Evolutionary conservation across 2,888 invertebrate genomes (phyloP), one percentile per base, ranked within the genome.

Genomic region (Drosophila stalkeri): DNA sequence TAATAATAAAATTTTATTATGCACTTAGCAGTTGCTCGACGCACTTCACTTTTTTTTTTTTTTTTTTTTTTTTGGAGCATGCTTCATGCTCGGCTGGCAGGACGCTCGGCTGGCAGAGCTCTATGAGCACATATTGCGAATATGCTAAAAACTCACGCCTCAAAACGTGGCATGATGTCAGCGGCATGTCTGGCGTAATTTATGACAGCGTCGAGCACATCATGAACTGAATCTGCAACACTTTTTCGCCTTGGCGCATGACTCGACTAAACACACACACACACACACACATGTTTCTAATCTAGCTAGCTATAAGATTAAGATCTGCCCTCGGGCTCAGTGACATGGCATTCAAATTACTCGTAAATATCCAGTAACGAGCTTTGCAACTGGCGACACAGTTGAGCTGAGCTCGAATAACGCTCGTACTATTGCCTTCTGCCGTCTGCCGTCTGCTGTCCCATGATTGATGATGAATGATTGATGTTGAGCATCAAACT

Each of bases 391-490:
- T 56, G 47, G 33, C 39, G 43, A 39, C 47, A 41, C 37, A 16
- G 33, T 41, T 47, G 27, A 33, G 49, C 16, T 27, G 44, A 20
- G n/a, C 35, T 51, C 23, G 35, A n/a, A 35, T 44, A 44, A 35
- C 59, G 18, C 59, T 49, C 43, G 47, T 35, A 23, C 20, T 31
- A 52, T 31, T 66, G 37, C 54, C 47, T 27, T 27, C 46, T 52
- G 27, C 47, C 27, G 5, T 27, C 1, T 49, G 33, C 16, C 37
- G 37, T 27, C 43, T 59, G 31, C 61, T 52, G 57, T 43, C 16
- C 49, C 60, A 71, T 86, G 89, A 88, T 88, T 86, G 87, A 86
- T 89, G 84, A 76, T 83, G 80, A 84, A 83, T 89, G 89, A 86
- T 86, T 86, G 89, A 89, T 86, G 84, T 59, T 67, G 71, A 73